Evolutionary conservation across 2,888 invertebrate genomes (phyloP), one percentile per base, ranked within the genome.

Genomic region (Temnothorax rugatulus): DNA sequence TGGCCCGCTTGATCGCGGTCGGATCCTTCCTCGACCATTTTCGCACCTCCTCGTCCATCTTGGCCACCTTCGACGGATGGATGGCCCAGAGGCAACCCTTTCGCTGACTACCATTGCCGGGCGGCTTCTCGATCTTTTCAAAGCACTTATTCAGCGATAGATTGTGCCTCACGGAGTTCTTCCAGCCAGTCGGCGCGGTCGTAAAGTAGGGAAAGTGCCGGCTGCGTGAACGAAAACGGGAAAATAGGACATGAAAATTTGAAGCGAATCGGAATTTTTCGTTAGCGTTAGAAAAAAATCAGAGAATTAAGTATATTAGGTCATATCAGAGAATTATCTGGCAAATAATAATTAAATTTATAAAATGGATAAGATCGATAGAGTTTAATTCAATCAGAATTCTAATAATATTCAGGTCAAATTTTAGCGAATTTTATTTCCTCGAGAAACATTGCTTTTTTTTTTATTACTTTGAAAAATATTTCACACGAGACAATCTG

Each of bases 131-230:
- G 87, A 99, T 99, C 95, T 99, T 99, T 93, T 99, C 99, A 95
- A 99, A 99, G 95, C 99, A 99, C 95, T 99, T 99, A 95, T 99
- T 99, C 91, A 99, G 95, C 90, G 99, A 99, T 90, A 99, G 96
- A 95, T 99, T 99, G 95, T 99, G 99, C 90, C 99, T 96, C 0
- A 99, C 99, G 4, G 99, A 99, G 95, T 99, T 99, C 95, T 99
- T 99, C 99, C 99, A 99, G 21, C 99, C 99, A 94, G 98, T 98
- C 34, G 99, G 99, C 13, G 99, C 99, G 1, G 99, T 99, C 95
- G 99, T 99, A 95, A 99, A 99, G 95, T 99, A 99, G 0, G 99
- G 99, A 94, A 99, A 99, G 95, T 99, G 99, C 95, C 99, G 98
- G 95, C 98, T 98, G 25, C 38, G 34, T 64, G 18, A 71, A 71